Percentiles rank a stretch among this genome's conserved stretches.
phyloP scores from a whole-genome alignment of 2,888 invertebrate species.

The Eupithecia subumbrata region DNA sequence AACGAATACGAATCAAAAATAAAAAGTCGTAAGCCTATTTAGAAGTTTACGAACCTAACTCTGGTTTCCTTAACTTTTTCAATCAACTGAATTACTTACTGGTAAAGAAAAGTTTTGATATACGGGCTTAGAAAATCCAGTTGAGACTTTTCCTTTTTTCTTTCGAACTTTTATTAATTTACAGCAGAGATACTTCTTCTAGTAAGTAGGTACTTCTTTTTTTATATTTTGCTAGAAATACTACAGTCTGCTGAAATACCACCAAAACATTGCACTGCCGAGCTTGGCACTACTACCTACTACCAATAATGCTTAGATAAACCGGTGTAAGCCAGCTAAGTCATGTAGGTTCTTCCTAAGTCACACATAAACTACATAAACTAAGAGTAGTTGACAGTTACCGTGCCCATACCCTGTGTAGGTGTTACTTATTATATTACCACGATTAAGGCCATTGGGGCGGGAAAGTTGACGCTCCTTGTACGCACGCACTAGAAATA shows the following conservation, averaged over 20 bases:
- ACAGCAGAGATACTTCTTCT: no score
- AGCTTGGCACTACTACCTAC: no score
- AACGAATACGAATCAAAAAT: not conserved
- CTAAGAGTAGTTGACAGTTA: conserved; percentile 14
- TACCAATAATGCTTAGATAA: no score
- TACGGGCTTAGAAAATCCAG: not conserved
- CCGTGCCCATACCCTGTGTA: conserved; percentile 35
- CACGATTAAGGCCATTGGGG: conserved; percentile 27
- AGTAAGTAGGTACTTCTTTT: no score
- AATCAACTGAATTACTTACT: not conserved
- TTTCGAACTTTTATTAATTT: not conserved
- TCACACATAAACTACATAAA: not conserved
- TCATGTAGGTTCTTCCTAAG: not conserved
- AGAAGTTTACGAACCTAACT: not conserved
- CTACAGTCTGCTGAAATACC: no score
- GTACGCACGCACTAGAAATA: not conserved
- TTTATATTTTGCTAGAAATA: no score
- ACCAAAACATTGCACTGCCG: no score
- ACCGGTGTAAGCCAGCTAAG: no score
- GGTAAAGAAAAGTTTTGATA: not conserved
- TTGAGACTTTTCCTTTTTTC: not conserved
- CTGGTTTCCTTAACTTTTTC: not conserved
- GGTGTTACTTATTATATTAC: conserved; percentile 27
- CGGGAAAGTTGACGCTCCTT: conserved; percentile 29
- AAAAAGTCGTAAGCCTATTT: not conserved